Evolutionary conservation across 2,797 vertebrate genomes (phyloP).

Genomic region (Girardinus metallicus): DNA sequence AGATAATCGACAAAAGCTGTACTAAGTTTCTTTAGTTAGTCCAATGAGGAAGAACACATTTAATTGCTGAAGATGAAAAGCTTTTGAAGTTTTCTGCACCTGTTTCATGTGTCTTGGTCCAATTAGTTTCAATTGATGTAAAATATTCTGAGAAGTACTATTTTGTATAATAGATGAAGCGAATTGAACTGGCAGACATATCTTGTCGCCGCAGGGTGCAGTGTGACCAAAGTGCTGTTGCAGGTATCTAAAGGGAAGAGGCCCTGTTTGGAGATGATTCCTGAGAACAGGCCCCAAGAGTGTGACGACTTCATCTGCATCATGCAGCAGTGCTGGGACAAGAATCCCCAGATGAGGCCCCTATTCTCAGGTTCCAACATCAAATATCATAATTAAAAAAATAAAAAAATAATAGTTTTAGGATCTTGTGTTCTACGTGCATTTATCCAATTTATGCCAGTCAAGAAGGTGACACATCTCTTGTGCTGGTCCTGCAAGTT

Average conservation of each 20-base stretch:
- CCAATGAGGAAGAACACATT: background rate
- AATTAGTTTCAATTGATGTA: background rate
- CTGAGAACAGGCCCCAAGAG: conserved; percentile 79
- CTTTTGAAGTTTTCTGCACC: background rate
- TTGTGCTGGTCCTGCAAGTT: background rate
- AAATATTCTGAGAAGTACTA: background rate
- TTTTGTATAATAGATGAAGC: background rate
- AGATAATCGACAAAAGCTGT: background rate
- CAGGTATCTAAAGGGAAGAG: conserved; percentile 83
- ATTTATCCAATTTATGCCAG: background rate
- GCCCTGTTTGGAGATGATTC: conserved; percentile 79
- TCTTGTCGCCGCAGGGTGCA: conserved; percentile 77
- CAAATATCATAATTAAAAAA: background rate
- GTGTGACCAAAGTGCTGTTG: conserved; percentile 83
- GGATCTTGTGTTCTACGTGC: background rate
- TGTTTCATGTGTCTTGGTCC: background rate
- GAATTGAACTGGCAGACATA: background rate
- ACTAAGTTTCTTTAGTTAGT: background rate
- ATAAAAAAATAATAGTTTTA: background rate
- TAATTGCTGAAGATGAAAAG: background rate
- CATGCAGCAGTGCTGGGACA: conserved; percentile 88
- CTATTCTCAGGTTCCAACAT: conserved; percentile 82
- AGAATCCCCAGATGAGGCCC: conserved; percentile 80
- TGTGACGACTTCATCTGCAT: conserved; percentile 83
- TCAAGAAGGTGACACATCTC: background rate